Conservation (phyloP, 2,113 vertebrate species). For the Nipponia nippon region DNA sequence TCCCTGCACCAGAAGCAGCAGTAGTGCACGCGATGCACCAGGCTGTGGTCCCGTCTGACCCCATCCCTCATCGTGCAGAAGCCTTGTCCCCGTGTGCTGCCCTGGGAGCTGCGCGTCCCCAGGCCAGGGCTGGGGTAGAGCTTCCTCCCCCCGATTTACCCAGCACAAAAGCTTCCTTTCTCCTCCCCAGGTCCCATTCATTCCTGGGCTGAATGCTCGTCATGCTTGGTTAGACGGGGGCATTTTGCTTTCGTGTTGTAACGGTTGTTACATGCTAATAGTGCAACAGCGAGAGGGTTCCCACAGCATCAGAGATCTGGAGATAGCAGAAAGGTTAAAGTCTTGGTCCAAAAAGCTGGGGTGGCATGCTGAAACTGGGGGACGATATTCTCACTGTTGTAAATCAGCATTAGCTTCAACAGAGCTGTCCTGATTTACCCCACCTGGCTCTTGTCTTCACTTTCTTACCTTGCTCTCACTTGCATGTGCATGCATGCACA, state of each 20-base stretch:
- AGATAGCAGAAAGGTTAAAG: not conserved
- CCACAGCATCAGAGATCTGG: not conserved
- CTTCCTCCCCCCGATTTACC: not conserved
- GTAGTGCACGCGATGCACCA: accelerated
- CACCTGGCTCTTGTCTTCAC: not conserved
- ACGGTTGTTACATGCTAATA: not conserved
- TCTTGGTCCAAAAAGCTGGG: not conserved
- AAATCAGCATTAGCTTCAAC: not conserved
- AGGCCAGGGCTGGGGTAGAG: not conserved
- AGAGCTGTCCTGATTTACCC: not conserved
- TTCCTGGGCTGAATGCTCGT: not conserved
- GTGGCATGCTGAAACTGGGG: not conserved
- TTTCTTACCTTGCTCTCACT: not conserved
- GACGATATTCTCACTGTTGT: not conserved
- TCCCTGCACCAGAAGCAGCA: not conserved
- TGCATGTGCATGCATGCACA: not conserved
- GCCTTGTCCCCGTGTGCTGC: not conserved
- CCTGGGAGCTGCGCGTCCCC: not conserved
- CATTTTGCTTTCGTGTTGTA: not conserved
- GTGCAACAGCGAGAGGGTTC: not conserved
- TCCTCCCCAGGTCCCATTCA: not conserved
- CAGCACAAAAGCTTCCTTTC: not conserved
- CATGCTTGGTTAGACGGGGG: not conserved
- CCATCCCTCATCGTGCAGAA: not conserved
- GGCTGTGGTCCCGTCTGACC: accelerated